Base-by-base conservation (phyloP, 1,140 invertebrate species). In the Hesperophylax magnus region DNA sequence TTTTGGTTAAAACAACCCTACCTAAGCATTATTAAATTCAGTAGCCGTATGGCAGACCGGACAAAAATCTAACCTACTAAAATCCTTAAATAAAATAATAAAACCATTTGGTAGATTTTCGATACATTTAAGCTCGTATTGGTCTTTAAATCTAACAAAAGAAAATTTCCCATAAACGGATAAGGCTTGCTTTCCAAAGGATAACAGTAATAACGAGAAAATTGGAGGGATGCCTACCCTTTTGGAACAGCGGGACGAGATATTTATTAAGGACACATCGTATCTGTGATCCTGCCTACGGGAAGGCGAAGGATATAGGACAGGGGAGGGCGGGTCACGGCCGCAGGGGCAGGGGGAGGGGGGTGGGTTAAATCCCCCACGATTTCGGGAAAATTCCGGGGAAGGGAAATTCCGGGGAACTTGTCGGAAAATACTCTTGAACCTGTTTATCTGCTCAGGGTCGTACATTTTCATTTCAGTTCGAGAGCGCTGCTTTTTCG, bases 241-340 rank as follows among this genome's bases (percentile, higher is more conserved):
- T 39, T 47, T 47, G 39, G 27, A 72, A 7, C 69, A 72, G 69
- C 18, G 52, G 47, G 47, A 54, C 24, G 47, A 54, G 27, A 72
- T 53, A 72, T 15, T 72, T 52, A 53, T 72, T 72, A 72, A 54
- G 69, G 52, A 22, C 52, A 53, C 69, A 72, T 72, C 47, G 39
- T 22, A 20, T 72, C n/a, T 24, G 22, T 22, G 53, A 54, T 72
- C 52, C 69, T 15, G 69, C 47, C 39, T 15, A 20, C n/a, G n/a
- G 67, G n/a, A 22, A 52, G 67, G 67, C 67, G 47, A 14, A 20
- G 39, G 52, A n/a, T 18, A 47, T 54, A 7, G 47, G 69, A 18
- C 14, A 4, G 67, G 52, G 47, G 69, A 22, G 18, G 69, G 47
- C 39, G 52, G 69, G 69, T 72, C 69, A 72, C 18, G 69, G 69